Base-by-base conservation (phyloP, 2,888 invertebrate genomes). In the Nomada ruficornis region DNA sequence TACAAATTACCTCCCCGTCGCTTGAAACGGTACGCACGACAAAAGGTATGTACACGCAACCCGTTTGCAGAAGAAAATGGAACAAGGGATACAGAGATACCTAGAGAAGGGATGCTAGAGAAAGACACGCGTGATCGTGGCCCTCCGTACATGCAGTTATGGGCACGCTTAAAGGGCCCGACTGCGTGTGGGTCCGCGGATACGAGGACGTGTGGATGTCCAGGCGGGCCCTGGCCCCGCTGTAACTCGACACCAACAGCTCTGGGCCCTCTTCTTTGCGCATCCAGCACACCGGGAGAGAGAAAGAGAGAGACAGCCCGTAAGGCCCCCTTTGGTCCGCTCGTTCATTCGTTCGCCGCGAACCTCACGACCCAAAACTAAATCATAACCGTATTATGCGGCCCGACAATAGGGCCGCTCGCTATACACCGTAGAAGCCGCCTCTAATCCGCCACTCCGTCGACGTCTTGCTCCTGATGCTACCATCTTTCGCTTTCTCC, bases 371-470 rank as follows among this genome's bases (percentile, higher is more conserved):
- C 88, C 89, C 88, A 91, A 80, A 92, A 92, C 91, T 92, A 91
- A 93, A 93, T 93, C 93, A 93, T 93, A 93, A 93, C 92, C 93
- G 92, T 91, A 92, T 93, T 93, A 92, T 93, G 88, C 86, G 88
- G 76, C 77, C 87, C 88, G 90, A 91, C 91, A 91, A 91, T 91
- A 88, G 89, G 84, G 86, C 89, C 85, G 86, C 86, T 87, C 80
- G 82, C 79, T 79, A 79, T 84, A 83, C 81, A 90, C 89, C 91
- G 92, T 36, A 92, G 92, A 92, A 91, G 92, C 92, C 90, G 91
- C 91, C 90, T 91, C 91, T 92, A 92, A 92, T 92, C 92, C 91
- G 90, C 86, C 90, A 89, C 90, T 89, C 88, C 88, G 54, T 71
- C 63, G 74, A 71, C 80, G 74, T 77, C 77, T 80, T 83, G 55